Evolutionary conservation across 2,113 vertebrate genomes (phyloP).

Genomic region (Rhinogobius similis): DNA sequence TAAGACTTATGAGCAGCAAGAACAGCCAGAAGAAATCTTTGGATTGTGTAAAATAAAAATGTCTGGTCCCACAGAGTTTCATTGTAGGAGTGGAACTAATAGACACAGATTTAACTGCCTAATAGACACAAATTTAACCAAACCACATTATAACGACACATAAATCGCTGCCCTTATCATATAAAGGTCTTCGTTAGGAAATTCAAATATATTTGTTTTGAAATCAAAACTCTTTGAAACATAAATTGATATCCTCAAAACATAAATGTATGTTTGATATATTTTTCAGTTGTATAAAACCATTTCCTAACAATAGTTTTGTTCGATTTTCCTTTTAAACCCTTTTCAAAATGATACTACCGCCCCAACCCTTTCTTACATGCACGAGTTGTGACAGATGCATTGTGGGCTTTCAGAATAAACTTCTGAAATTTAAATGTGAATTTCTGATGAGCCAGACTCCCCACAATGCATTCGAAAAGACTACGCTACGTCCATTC

Average conservation of each 20-base stretch:
- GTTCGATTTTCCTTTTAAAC: background rate
- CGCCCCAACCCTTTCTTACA: background rate
- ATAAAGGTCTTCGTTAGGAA: background rate
- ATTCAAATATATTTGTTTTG: background rate
- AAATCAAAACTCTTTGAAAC: background rate
- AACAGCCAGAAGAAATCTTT: background rate
- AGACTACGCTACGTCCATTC: constrained; percentile 29
- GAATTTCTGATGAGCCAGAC: background rate
- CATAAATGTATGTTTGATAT: background rate
- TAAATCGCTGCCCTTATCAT: background rate
- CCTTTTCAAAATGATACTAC: background rate
- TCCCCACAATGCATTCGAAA: background rate
- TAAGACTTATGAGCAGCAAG: background rate
- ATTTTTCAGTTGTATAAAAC: background rate
- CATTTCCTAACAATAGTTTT: background rate
- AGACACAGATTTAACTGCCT: too few species aligned
- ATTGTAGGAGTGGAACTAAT: background rate
- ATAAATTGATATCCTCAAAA: background rate
- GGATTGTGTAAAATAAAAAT: background rate
- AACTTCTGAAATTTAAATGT: background rate
- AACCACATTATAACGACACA: background rate
- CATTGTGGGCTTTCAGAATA: background rate
- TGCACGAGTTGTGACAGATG: background rate
- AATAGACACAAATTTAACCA: too few species aligned
- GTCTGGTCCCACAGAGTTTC: background rate